A percentile compares a stretch with the other conserved stretches of the same genome.
Evolutionary conservation across 2,797 vertebrate species (phyloP).

Genomic region (Myripristis jacobus): DNA sequence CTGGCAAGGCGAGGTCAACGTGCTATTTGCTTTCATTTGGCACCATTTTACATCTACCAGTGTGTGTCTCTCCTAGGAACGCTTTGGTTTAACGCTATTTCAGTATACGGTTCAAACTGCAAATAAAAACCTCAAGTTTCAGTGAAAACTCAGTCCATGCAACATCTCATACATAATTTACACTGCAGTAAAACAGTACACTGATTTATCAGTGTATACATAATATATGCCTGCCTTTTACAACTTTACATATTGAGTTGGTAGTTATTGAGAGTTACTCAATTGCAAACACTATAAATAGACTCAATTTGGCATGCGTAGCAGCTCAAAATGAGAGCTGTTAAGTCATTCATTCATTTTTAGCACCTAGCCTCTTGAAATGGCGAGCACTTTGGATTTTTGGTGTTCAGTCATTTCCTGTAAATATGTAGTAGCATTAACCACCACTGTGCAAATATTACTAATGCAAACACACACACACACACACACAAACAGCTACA

Average conservation of each 20-base stretch:
- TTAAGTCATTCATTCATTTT: neutral
- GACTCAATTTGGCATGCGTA: neutral
- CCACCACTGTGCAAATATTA: too few relatives aligned
- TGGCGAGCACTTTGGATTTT: too few relatives aligned
- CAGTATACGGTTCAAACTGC: neutral
- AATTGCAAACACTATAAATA: neutral
- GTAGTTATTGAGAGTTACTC: neutral
- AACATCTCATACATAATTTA: neutral
- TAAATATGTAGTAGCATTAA: too few relatives aligned
- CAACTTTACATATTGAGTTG: neutral
- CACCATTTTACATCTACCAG: constrained; percentile 26
- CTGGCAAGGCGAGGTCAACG: neutral
- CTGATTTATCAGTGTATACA: neutral
- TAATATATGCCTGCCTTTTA: neutral
- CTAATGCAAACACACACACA: neutral
- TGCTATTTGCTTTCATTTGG: neutral
- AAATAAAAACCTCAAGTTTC: neutral
- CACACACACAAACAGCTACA: neutral
- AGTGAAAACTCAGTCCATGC: neutral
- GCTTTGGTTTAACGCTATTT: neutral
- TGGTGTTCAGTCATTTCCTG: too few relatives aligned
- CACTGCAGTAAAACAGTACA: neutral
- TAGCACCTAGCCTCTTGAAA: too few relatives aligned
- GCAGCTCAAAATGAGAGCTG: neutral
- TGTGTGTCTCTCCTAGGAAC: neutral